Conservation (phyloP, 2,113 vertebrate species). For the Phaethon lepturus region DNA sequence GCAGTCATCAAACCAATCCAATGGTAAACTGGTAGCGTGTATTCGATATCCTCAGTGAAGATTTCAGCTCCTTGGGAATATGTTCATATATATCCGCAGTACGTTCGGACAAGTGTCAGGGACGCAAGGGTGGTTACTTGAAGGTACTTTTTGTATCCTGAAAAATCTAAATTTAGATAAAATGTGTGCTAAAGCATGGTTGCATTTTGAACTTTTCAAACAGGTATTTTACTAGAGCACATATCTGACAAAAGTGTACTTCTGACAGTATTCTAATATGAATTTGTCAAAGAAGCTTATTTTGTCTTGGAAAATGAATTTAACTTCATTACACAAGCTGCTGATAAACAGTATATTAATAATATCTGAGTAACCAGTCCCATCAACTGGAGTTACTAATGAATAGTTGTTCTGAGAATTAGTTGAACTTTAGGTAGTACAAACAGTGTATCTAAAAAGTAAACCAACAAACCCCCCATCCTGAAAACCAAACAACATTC, state of each 20-base stretch:
- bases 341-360: not conserved
- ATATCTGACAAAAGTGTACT: rapidly evolving
- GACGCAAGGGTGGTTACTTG: not conserved
- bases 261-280: not conserved
- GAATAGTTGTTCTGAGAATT: not conserved
- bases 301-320: not conserved
- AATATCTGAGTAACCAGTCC: not conserved
- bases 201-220: not conserved
- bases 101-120: rapidly evolving
- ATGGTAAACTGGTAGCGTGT: not conserved
- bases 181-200: rapidly evolving
- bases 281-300: not conserved
- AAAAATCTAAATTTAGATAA: not conserved
- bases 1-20: not conserved
- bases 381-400: not conserved
- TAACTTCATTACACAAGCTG: not conserved
- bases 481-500: not conserved
- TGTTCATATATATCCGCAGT: rapidly evolving
- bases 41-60: not conserved
- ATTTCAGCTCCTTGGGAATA: rapidly evolving
- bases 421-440: not conserved
- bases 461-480: not conserved
- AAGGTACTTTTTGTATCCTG: not conserved
- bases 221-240: rapidly evolving
- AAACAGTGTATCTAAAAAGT: not conserved